Base-by-base conservation (phyloP, 2,888 invertebrate species). In the Cheilosia urbana region DNA sequence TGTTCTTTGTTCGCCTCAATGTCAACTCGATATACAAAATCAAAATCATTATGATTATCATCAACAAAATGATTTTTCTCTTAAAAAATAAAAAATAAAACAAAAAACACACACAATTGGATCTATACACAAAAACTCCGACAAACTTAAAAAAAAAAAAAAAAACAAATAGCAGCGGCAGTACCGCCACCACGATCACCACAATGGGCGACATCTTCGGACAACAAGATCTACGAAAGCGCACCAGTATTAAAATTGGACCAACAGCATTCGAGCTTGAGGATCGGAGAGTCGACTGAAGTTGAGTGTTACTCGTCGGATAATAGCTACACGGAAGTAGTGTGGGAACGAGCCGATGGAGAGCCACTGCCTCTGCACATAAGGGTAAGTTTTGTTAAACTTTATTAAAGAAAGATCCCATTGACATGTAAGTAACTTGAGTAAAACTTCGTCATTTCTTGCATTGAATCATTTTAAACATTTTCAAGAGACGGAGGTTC, bases 261-360 rank as follows among this genome's bases (percentile, higher is more conserved):
- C 88, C 92, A 92, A 71, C 91, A 92, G 63, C 89, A 90, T 15
- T 90, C 92, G 7, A 89, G 88, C 6, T 73, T 92, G 21, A 89
- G 87, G 27, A 88, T 90, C 4, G 92, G 92, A n/a, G 92, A 92
- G 55, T 91, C 91, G 30, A 91, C 92, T 34, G 91, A 91, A 87
- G 92, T 92, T 21, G 92, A 92, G 87, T 92, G 92, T 87, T 90
- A 90, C 79, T 90, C 92, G 24, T 90, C 91, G 51, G 91, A 90
- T 72, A 89, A 90, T 66, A 90, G 89, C 87, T 91, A 90, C 76
- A 89, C 90, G 88, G 79, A 91, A 55, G 90, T 92, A 5, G 81
- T 91, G 37, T 92, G 92, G 92, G 91, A 92, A 79, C 89, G 91
- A 47, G 88, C 90, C 40, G 92, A 92, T 87, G 91, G 90, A 7